Conservation (phyloP, 2,797 vertebrate species). For the Macroramphosus scolopax region DNA sequence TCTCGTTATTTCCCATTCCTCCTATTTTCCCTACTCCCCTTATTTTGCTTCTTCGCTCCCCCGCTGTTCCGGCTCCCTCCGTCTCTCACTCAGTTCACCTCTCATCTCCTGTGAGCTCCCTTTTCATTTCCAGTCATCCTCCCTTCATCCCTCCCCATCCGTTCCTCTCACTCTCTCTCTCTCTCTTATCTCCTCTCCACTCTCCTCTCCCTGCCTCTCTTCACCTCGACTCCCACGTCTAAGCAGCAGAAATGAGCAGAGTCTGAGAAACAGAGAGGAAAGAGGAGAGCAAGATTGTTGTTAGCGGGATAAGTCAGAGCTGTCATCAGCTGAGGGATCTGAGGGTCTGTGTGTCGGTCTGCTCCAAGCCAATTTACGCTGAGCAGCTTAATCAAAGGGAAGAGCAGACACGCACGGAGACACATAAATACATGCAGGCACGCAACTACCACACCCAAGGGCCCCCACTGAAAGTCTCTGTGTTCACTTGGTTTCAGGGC, state of each 20-base stretch:
- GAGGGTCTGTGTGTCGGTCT: conserved; percentile 52
- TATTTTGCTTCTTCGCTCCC: conserved; percentile 46
- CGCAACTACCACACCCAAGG: conserved; percentile 37
- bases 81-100: conserved; percentile 57
- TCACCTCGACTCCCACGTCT: conserved; percentile 74
- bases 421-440: conserved; percentile 12
- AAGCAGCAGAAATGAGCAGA: conserved; percentile 58
- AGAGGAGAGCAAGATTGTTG: conserved; percentile 64
- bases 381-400: conserved; percentile 76
- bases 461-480: conserved; percentile 33
- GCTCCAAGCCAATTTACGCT: conserved; percentile 72
- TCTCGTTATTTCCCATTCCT: conserved; percentile 51
- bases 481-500: conserved; percentile 26
- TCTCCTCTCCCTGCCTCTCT: conserved; percentile 39
- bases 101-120: conserved; percentile 57
- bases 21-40: conserved; percentile 9
- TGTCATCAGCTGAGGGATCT: conserved; percentile 76
- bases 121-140: conserved; percentile 52
- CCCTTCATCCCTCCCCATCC: conserved; percentile 49
- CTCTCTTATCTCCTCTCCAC: conserved; percentile 44
- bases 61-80: conserved; percentile 52
- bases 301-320: conserved; percentile 71
- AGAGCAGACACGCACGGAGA: conserved; percentile 26
- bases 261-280: conserved; percentile 55
- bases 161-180: conserved; percentile 39